Evolutionary conservation across 2,888 invertebrate genomes (phyloP).

Genomic region (Papilio demoleus): DNA sequence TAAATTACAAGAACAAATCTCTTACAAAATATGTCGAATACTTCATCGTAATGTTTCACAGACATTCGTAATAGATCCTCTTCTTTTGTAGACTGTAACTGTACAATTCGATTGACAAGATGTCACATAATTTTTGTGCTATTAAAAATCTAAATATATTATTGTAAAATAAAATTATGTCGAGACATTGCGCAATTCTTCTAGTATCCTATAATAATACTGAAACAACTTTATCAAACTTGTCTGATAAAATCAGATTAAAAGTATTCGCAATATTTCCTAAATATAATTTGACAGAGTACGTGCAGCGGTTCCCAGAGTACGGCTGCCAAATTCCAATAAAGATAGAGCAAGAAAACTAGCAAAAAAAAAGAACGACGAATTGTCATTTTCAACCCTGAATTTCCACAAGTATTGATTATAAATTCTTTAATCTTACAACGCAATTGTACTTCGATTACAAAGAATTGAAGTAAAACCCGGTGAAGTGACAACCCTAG

Average conservation of each 20-base stretch:
- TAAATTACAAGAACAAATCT: too few relatives aligned
- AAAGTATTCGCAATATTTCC: not conserved
- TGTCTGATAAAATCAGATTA: not conserved
- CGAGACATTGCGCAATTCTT: not conserved
- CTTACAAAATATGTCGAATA: too few relatives aligned
- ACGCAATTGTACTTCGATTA: too few relatives aligned
- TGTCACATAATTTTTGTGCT: too few relatives aligned
- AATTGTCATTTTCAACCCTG: not conserved
- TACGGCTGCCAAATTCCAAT: not conserved
- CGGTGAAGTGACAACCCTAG: not conserved
- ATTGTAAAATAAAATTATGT: too few relatives aligned
- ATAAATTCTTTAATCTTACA: too few relatives aligned
- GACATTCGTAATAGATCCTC: too few relatives aligned
- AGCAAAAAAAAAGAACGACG: not conserved
- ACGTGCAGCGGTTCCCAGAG: not conserved
- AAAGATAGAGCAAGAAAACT: not conserved
- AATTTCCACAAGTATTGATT: too few relatives aligned
- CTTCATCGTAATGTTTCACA: too few relatives aligned
- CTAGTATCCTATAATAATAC: not conserved
- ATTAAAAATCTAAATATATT: too few relatives aligned
- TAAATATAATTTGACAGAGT: constrained; percentile 28
- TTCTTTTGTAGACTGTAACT: too few relatives aligned
- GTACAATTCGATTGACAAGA: too few relatives aligned
- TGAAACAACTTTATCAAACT: not conserved
- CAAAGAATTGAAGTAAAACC: not conserved